These are phyloP conservation scores for Hyla sarda DNA, from an alignment of 2,113 vertebrate species.

Conservation along the genomic window DNA sequence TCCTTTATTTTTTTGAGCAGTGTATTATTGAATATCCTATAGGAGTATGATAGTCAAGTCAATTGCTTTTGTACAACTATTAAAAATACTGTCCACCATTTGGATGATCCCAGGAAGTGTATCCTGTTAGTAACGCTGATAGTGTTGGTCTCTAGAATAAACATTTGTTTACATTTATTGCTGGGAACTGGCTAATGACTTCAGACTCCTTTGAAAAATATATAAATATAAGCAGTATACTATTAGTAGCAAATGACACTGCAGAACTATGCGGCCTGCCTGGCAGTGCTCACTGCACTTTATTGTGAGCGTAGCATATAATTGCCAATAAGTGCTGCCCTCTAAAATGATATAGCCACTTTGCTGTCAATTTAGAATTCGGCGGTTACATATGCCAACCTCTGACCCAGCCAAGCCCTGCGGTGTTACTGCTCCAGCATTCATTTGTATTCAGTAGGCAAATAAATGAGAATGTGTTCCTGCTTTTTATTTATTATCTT, in stretches of 20 bases:
- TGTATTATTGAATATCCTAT: too few species aligned
- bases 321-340: constrained; percentile 56
- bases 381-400: constrained; percentile 50
- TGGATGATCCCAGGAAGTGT: background rate
- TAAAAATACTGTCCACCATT: background rate
- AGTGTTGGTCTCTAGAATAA: too few species aligned
- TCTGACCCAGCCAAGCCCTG: constrained; percentile 43
- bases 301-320: constrained; percentile 47
- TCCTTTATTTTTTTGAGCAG: too few species aligned
- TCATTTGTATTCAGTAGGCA: constrained; percentile 49
- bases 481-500: constrained; percentile 9
- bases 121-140: background rate
- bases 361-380: constrained; percentile 50
- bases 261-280: constrained; percentile 26
- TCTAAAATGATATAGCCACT: constrained; percentile 55
- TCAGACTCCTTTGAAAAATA: background rate
- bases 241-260: constrained; percentile 33
- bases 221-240: background rate
- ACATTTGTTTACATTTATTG: background rate
- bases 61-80: background rate
- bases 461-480: constrained; percentile 35
- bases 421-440: constrained; percentile 36
- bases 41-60: too few species aligned
- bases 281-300: constrained; percentile 29
- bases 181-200: background rate